These are phyloP conservation scores for Euglossa dilemma DNA, from an alignment of 1,140 invertebrate genomes.

Conservation along the genomic window DNA sequence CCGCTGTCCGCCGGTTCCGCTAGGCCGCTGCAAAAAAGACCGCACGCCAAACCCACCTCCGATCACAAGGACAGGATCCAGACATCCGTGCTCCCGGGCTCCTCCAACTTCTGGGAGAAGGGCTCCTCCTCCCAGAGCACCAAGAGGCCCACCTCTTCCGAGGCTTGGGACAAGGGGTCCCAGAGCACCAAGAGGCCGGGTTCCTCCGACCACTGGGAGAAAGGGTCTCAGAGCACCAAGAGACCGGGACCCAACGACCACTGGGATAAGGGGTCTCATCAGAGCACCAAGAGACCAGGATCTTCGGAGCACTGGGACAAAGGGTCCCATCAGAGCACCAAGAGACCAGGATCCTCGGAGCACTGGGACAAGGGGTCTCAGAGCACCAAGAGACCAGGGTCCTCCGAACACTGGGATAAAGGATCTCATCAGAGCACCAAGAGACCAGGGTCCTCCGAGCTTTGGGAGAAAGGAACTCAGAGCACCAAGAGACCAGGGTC, in stretches of 20 bases:
- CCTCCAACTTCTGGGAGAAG: conserved; percentile 50
- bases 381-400: conserved; percentile 53
- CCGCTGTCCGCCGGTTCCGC: conserved; percentile 58
- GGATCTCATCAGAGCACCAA: conserved; percentile 57
- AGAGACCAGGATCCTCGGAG: neutral
- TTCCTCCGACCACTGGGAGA: conserved; percentile 49
- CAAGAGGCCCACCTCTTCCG: conserved; percentile 47
- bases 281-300: conserved; percentile 56
- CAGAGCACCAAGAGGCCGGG: conserved; percentile 58
- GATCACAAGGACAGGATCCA: conserved; percentile 72
- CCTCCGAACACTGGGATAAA: conserved; percentile 47
- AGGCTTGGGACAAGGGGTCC: conserved; percentile 41
- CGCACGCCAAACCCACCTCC: conserved; percentile 73
- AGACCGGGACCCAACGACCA: conserved; percentile 31
- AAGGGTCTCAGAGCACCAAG: conserved; percentile 55
- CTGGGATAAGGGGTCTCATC: conserved; percentile 2
- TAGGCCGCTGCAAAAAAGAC: conserved; percentile 75
- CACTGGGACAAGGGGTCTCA: conserved; percentile 26
- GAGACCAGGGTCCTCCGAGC: conserved; percentile 36
- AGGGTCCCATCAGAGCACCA: neutral
- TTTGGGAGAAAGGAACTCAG: conserved; percentile 48
- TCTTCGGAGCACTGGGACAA: neutral
- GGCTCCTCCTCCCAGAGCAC: conserved; percentile 54
- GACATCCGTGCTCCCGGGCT: conserved; percentile 46
- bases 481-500: conserved; percentile 55